These are phyloP conservation scores for Epirrhoe alternata DNA, from an alignment of 2,888 invertebrate genomes.

Conservation along the genomic window DNA sequence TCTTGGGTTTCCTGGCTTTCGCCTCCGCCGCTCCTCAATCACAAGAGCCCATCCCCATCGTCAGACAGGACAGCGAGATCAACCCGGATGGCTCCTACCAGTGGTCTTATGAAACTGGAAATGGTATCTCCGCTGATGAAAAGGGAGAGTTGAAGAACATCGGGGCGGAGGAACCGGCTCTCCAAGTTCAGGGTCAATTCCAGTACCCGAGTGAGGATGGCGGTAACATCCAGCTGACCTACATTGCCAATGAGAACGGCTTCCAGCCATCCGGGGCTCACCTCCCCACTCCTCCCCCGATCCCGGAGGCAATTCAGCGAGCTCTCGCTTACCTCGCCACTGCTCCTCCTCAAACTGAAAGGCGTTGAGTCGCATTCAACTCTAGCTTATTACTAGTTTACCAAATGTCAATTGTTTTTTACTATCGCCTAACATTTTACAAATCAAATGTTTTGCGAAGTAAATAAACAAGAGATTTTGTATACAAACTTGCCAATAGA, in stretches of 20 bases:
- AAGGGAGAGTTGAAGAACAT: slow-evolving; percentile 82
- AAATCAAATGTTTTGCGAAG: slow-evolving; percentile 15
- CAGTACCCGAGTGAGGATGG: slow-evolving; percentile 88
- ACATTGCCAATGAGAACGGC: slow-evolving; percentile 89
- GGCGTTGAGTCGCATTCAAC: slow-evolving; percentile 42
- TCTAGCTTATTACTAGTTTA: slow-evolving; percentile 31
- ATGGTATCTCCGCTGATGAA: slow-evolving; percentile 86
- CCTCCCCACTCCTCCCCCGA: slow-evolving; percentile 88
- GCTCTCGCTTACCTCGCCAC: slow-evolving; percentile 88
- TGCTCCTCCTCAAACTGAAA: slow-evolving; percentile 82
- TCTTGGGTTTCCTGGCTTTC: slow-evolving; percentile 68
- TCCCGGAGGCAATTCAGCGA: slow-evolving; percentile 88
- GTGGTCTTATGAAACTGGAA: slow-evolving; percentile 86
- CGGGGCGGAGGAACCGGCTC: slow-evolving; percentile 80
- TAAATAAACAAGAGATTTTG: slow-evolving; percentile 19
- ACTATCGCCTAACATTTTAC: slow-evolving; percentile 1
- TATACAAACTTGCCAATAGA: slow-evolving; percentile 24
- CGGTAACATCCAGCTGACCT: slow-evolving; percentile 83
- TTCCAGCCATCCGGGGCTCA: slow-evolving; percentile 87
- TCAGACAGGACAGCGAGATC: slow-evolving; percentile 81
- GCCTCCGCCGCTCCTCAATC: slow-evolving; percentile 73
- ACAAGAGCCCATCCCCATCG: slow-evolving; percentile 77
- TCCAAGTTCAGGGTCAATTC: slow-evolving; percentile 86
- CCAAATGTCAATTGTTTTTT: slow-evolving; percentile 21
- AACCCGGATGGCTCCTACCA: slow-evolving; percentile 86